A percentile compares a stretch with the other conserved stretches of the same genome.
These are phyloP conservation scores for Melopsittacus undulatus DNA, from an alignment of 2,797 vertebrate species.

Conservation along the genomic window DNA sequence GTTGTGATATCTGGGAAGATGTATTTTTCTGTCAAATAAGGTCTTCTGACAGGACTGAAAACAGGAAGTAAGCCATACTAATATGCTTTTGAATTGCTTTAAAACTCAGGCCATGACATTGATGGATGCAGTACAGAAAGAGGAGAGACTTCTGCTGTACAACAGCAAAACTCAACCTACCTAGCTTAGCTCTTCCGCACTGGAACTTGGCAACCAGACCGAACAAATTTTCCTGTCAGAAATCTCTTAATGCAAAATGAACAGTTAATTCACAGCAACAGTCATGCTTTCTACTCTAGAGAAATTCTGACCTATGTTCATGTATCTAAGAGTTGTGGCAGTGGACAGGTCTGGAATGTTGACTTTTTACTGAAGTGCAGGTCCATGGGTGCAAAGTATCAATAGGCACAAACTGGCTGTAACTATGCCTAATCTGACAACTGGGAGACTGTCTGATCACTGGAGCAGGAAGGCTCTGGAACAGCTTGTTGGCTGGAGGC, in stretches of 20 bases:
- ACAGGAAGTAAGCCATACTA: neutral
- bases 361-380: neutral
- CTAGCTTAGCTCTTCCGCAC: conserved; percentile 23
- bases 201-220: neutral
- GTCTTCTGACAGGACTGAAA: neutral
- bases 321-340: neutral
- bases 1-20: neutral
- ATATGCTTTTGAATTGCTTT: neutral
- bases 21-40: neutral
- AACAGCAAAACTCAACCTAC: neutral
- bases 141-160: neutral
- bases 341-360: neutral
- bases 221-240: neutral
- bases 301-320: neutral
- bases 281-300: neutral
- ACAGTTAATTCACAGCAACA: neutral
- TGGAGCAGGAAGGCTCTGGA: conserved; percentile 11
- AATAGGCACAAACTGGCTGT: neutral
- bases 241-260: neutral
- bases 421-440: neutral
- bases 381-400: neutral
- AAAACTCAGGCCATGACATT: neutral
- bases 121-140: neutral
- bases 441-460: neutral
- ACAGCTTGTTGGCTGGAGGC: neutral